Evolutionary conservation across 2,888 invertebrate genomes (phyloP), one percentile per base, ranked within the genome.

Genomic region (Platycnemis pennipes): DNA sequence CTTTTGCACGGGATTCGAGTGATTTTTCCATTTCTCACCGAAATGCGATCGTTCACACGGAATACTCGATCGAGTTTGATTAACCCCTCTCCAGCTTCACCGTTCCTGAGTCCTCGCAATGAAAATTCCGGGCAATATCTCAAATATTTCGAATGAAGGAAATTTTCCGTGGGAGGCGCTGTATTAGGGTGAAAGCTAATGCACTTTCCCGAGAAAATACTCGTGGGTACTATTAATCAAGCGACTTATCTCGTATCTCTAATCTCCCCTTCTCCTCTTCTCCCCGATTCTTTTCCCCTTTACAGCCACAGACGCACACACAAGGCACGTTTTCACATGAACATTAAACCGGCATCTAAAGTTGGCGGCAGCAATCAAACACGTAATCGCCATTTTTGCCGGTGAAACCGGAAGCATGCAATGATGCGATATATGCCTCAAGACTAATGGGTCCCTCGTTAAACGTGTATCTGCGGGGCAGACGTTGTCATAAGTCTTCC

Each of bases 381-480:
- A 63, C 91, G 91, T 91, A 91, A 91, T 91, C 91, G 63, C 63
- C 63, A 69, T 91, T n/a, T 89, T 77, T 89, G 89, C 53, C 56
- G 89, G 89, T 42, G 56, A 89, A 91, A 91, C 91, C 91, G 91
- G 91, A 91, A 91, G 91, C 91, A 91, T 91, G 91, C 91, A 69
- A 91, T 91, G 69, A 91, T 91, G 63, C 91, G 91, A 63, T 91
- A 91, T 91, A 91, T 91, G 63, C 91, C 91, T 22, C 91, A 69
- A 91, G 91, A 91, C 91, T 91, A 91, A 91, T 91, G 91, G 91
- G 63, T 53, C 91, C 77, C 91, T 91, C 91, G 91, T 91, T 91
- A 91, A 91, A 91, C 42, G 91, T 91, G 91, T 91, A 91, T 69
- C 91, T 44, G 45, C n/a, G 49, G 56, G 42, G 42, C 91, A 91